Evolutionary conservation across 2,113 vertebrate species (phyloP).

Genomic region (Ginglymostoma cirratum): DNA sequence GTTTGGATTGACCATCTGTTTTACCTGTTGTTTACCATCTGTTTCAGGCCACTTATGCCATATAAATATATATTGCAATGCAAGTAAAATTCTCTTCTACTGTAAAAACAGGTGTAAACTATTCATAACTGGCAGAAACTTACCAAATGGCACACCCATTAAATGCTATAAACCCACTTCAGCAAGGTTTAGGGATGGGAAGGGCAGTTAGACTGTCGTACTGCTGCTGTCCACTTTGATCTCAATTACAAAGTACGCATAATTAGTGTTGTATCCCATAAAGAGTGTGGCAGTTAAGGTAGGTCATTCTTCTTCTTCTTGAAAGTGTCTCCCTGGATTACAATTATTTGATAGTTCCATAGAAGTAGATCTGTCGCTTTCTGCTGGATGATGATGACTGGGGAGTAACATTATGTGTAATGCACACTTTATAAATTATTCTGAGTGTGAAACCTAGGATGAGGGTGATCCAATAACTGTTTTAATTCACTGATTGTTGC

Average conservation of each 20-base stretch:
- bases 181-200: background rate
- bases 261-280: background rate
- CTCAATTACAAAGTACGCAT: background rate
- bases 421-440: background rate
- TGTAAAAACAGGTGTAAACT: background rate
- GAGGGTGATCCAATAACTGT: background rate
- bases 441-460: background rate
- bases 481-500: background rate
- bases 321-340: background rate
- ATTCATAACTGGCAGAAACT: background rate
- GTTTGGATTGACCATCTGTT: conserved; percentile 5
- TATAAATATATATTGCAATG: background rate
- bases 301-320: background rate
- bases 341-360: background rate
- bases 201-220: background rate
- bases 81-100: background rate
- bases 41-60: background rate
- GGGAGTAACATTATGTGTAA: background rate
- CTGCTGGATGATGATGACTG: background rate
- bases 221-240: background rate
- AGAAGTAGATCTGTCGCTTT: background rate
- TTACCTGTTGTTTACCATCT: too few species aligned
- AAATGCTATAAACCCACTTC: background rate
- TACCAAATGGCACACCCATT: background rate
- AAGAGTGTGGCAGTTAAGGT: background rate